phyloP scores from a whole-genome alignment of 2,797 vertebrate genomes.

The Neoniphon sammara region DNA sequence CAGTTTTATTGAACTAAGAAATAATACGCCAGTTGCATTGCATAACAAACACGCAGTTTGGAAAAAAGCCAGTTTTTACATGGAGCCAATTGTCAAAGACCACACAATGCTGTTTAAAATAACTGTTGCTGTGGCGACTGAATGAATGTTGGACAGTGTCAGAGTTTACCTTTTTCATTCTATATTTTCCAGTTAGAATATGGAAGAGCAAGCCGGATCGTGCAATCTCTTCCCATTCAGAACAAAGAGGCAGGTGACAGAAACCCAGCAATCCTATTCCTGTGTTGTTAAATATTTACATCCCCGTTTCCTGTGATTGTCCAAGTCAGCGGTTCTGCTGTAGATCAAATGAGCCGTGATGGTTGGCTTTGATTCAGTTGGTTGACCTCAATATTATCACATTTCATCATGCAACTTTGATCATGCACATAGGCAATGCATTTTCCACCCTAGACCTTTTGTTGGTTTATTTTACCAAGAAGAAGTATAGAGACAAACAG shows the following conservation, averaged over 20 bases:
- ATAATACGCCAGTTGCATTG: too few relatives aligned
- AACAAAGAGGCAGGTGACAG: background rate
- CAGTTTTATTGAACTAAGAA: too few relatives aligned
- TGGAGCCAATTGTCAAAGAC: too few relatives aligned
- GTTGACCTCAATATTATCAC: background rate
- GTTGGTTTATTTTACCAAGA: background rate
- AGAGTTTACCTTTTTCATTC: too few relatives aligned
- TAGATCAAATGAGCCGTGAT: background rate
- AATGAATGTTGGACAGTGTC: too few relatives aligned
- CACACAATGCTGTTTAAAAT: too few relatives aligned
- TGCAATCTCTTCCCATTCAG: background rate
- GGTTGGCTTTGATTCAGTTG: background rate
- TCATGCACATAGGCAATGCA: background rate
- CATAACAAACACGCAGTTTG: too few relatives aligned
- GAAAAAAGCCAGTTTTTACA: too few relatives aligned
- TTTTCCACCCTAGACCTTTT: background rate
- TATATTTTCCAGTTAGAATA: too few relatives aligned
- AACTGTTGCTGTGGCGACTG: too few relatives aligned
- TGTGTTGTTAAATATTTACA: slow-evolving; percentile 5
- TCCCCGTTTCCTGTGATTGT: background rate
- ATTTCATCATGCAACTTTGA: background rate
- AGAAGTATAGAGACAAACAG: background rate
- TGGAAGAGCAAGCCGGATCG: background rate
- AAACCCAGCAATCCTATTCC: background rate
- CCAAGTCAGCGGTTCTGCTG: background rate